Evolutionary conservation across 2,113 vertebrate species (phyloP).

Genomic region (Oreochromis niloticus): DNA sequence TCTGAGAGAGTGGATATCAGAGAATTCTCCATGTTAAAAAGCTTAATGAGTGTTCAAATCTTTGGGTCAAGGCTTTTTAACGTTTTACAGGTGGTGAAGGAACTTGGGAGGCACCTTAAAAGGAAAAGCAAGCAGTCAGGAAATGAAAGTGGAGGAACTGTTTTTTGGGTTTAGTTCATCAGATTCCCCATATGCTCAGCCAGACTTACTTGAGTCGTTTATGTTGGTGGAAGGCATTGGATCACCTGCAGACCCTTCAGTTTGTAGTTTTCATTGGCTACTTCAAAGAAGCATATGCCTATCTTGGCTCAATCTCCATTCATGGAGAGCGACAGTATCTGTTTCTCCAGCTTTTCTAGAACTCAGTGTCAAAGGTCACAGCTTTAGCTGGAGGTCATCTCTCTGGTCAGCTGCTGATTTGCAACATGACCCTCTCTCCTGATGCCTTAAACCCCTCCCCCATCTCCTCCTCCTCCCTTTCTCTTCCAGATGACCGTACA

Average conservation of each 20-base stretch:
- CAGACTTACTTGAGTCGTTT: not conserved
- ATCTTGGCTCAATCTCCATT: not conserved
- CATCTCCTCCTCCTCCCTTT: not conserved
- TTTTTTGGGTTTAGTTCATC: not conserved
- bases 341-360: not conserved
- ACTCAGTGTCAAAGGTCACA: constrained; percentile 32
- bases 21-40: constrained; percentile 43
- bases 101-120: constrained; percentile 25
- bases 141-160: constrained; percentile 33
- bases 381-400: constrained; percentile 32
- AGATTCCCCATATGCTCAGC: not conserved
- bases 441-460: not conserved
- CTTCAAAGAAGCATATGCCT: constrained; percentile 1
- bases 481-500: not conserved
- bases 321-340: constrained; percentile 10
- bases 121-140: constrained; percentile 35
- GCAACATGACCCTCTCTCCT: constrained; percentile 20
- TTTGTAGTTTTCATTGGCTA: not conserved
- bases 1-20: constrained; percentile 55
- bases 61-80: constrained; percentile 58
- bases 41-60: constrained; percentile 60
- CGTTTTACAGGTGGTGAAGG: constrained; percentile 56
- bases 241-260: not conserved
- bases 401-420: constrained; percentile 14
- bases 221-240: not conserved